Evolutionary conservation across 1,140 invertebrate species (phyloP).

Genomic region (Drosophila navojoa): DNA sequence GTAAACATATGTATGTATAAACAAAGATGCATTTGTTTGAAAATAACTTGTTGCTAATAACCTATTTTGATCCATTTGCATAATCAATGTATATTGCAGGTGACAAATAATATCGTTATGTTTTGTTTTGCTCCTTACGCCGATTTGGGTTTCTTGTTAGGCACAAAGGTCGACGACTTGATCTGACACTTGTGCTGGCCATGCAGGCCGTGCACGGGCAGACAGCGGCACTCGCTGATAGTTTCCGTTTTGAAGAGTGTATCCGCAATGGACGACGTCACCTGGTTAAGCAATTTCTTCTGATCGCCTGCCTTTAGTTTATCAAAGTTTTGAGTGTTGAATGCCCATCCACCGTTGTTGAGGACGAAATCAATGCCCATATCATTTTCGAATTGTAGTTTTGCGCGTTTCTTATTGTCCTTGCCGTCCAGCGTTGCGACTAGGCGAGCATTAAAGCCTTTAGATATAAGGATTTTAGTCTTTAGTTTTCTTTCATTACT

Average conservation of each 20-base stretch:
- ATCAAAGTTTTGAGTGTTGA: constrained; percentile 75
- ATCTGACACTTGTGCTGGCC: constrained; percentile 72
- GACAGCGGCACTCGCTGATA: constrained; percentile 70
- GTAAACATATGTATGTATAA: not conserved
- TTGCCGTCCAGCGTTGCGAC: constrained; percentile 85
- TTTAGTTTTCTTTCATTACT: not conserved
- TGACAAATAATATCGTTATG: constrained; percentile 1
- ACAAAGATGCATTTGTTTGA: constrained; percentile 1
- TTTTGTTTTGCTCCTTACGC: constrained; percentile 9
- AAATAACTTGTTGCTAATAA: constrained; percentile 11
- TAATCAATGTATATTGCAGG: constrained; percentile 6
- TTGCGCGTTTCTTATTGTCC: constrained; percentile 86
- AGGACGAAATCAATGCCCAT: constrained; percentile 85
- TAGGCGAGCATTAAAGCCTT: constrained; percentile 84
- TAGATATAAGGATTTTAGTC: not conserved
- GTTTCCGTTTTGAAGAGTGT: constrained; percentile 78
- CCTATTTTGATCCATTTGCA: constrained; percentile 7
- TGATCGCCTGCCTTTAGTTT: constrained; percentile 66
- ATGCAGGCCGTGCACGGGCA: constrained; percentile 57
- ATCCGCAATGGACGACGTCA: constrained; percentile 71
- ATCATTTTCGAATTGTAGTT: constrained; percentile 85
- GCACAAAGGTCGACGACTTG: constrained; percentile 69
- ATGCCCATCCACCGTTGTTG: constrained; percentile 76
- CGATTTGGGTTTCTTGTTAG: constrained; percentile 69
- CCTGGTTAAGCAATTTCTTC: constrained; percentile 62